Evolutionary conservation across 2,888 invertebrate species (phyloP), one percentile per base, ranked within the genome.

Genomic region (Acleris cristana): DNA sequence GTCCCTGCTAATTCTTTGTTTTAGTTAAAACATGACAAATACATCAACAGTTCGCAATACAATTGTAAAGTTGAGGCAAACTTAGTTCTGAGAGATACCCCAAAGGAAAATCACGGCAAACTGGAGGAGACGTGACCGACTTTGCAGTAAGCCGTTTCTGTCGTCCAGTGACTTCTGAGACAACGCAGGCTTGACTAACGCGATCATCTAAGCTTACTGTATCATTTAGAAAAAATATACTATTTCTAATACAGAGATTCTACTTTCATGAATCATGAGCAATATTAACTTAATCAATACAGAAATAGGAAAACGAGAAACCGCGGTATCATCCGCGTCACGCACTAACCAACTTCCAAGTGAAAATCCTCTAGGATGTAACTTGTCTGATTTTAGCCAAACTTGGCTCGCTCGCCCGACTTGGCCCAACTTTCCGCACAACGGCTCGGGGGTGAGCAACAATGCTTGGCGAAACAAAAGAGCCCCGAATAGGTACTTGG

Each of bases 391-490:
- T 88, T 89, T 81, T 78, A 74, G 76, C 69, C 73, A 80, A 89
- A 88, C 85, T 90, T 86, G 81, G 80, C 81, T 78, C 85, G 83
- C 87, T 87, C 84, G 84, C 79, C 81, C 80, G 80, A 80, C 83
- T 85, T 81, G 77, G 78, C 76, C 81, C 76, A 87, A 86, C 82
- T 89, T 88, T 79, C 79, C 78, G 79, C 79, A 81, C 84, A 82
- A 80, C 82, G 81, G 84, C 83, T 84, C 82, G 78, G 76, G 83
- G 79, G 79, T 76, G 82, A 79, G 79, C 86, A 86, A 89, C 88
- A 90, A 90, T 88, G 84, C 84, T 78, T 70, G 73, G 71, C 75
- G 77, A 85, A 86, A 90, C 89, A 90, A 90, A 85, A 85, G 86
- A 80, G 77, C 84, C 81, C 58, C 82, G 81, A 77, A 84, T 85